phyloP scores from a whole-genome alignment of 2,888 invertebrate species.

The Polylopha cassiicola region DNA sequence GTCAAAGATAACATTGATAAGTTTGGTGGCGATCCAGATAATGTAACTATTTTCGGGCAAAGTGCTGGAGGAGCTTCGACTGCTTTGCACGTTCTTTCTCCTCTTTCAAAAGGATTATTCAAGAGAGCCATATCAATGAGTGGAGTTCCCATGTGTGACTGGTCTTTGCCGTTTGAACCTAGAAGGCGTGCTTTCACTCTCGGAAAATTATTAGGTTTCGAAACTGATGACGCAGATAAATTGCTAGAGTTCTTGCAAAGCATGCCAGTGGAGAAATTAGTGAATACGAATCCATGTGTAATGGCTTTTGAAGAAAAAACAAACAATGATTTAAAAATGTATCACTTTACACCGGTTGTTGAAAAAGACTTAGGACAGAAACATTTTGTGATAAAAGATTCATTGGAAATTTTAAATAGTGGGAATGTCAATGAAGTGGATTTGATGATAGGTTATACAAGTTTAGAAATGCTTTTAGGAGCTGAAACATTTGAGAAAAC shows the following conservation, averaged over 20 bases:
- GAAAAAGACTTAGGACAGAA: conserved; percentile 35
- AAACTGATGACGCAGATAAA: conserved; percentile 30
- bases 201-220: conserved; percentile 32
- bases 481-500: neutral
- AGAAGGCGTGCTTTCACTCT: conserved; percentile 32
- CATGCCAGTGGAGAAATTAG: conserved; percentile 30
- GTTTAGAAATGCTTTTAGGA: conserved; percentile 74
- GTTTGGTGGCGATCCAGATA: conserved; percentile 44
- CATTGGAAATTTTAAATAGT: conserved; percentile 29
- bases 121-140: conserved; percentile 47
- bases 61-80: conserved; percentile 46
- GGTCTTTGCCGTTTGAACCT: conserved; percentile 31
- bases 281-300: conserved; percentile 23
- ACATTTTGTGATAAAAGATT: conserved; percentile 30
- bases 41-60: conserved; percentile 46
- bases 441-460: conserved; percentile 81
- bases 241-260: conserved; percentile 36
- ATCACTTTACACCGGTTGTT: conserved; percentile 32
- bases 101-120: conserved; percentile 48
- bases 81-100: conserved; percentile 41
- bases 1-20: conserved; percentile 38
- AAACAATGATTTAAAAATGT: conserved; percentile 23
- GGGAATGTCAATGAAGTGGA: conserved; percentile 70
- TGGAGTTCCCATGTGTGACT: conserved; percentile 38
- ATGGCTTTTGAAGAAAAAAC: conserved; percentile 16